A percentile compares a stretch with the other conserved stretches of the same genome.
These are phyloP conservation scores for Agonum fuliginosum DNA, from an alignment of 2,888 invertebrate genomes.

Conservation along the genomic window DNA sequence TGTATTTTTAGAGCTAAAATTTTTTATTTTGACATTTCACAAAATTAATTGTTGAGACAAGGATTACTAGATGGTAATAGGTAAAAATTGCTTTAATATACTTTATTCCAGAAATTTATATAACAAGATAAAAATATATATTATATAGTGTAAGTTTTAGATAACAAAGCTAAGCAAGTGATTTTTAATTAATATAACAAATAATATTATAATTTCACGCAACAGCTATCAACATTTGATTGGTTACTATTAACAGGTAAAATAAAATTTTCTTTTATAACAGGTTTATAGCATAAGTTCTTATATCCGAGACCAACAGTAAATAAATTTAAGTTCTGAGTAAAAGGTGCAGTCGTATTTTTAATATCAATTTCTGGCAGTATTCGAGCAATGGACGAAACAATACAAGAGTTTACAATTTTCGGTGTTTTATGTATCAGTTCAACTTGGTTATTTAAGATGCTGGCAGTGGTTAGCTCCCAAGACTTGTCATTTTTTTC, in stretches of 20 bases:
- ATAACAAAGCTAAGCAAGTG: slow-evolving; percentile 46
- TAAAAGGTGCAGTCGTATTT: slow-evolving; percentile 23
- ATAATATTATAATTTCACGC: slow-evolving; percentile 49
- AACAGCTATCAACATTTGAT: slow-evolving; percentile 43
- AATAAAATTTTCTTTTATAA: slow-evolving; percentile 52
- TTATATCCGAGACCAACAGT: slow-evolving; percentile 52
- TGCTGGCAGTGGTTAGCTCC: slow-evolving; percentile 77
- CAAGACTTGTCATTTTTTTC: slow-evolving; percentile 68
- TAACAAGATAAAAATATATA: slow-evolving; percentile 50
- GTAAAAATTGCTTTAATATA: neutral
- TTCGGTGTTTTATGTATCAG: slow-evolving; percentile 18
- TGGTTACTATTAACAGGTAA: slow-evolving; percentile 36
- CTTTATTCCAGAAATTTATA: slow-evolving; percentile 49
- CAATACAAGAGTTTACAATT: slow-evolving; percentile 38
- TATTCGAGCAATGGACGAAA: slow-evolving; percentile 43
- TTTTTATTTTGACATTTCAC: neutral
- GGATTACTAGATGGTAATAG: neutral
- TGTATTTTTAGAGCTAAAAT: too few species aligned
- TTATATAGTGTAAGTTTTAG: slow-evolving; percentile 49
- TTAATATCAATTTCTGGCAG: slow-evolving; percentile 53
- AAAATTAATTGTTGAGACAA: neutral
- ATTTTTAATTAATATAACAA: neutral
- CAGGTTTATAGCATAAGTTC: slow-evolving; percentile 42
- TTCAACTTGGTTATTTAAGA: slow-evolving; percentile 69
- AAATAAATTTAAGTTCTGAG: slow-evolving; percentile 37